phyloP scores from a whole-genome alignment of 2,113 vertebrate species.

The Gambusia affinis region DNA sequence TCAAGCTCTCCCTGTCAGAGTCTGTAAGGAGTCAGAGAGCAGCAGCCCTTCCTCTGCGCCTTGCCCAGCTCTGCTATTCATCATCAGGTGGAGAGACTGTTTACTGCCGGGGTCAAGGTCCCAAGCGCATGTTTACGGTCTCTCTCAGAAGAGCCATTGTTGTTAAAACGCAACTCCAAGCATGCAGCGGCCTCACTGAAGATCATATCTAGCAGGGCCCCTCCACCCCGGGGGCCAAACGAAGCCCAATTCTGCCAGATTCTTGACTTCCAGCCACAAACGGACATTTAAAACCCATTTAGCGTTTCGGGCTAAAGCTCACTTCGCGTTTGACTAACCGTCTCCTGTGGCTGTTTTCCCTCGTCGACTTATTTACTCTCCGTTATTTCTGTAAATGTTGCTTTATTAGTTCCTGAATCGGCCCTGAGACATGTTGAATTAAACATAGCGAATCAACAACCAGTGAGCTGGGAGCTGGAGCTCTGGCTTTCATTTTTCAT shows the following conservation, averaged over 20 bases:
- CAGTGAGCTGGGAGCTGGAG: slow-evolving; percentile 36
- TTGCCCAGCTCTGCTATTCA: slow-evolving; percentile 70
- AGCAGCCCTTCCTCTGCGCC: slow-evolving; percentile 7
- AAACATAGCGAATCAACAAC: slow-evolving; percentile 49
- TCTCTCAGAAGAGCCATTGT: slow-evolving; percentile 76
- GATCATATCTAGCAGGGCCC: slow-evolving; percentile 67
- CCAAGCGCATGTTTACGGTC: slow-evolving; percentile 77
- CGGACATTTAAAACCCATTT: slow-evolving; percentile 52
- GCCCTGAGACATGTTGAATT: slow-evolving; percentile 44
- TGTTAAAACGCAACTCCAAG: slow-evolving; percentile 68
- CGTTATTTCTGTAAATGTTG: slow-evolving; percentile 45
- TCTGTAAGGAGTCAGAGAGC: slow-evolving; percentile 15
- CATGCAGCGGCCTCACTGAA: slow-evolving; percentile 44
- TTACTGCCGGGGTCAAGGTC: slow-evolving; percentile 83
- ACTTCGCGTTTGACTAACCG: slow-evolving; percentile 33
- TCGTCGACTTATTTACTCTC: slow-evolving; percentile 13
- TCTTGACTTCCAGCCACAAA: slow-evolving; percentile 45
- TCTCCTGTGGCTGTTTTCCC: slow-evolving; percentile 26
- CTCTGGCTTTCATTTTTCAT: slow-evolving; percentile 65
- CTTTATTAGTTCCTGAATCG: slow-evolving; percentile 27
- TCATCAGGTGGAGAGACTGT: slow-evolving; percentile 77
- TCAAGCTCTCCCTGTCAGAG: not conserved
- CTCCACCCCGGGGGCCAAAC: slow-evolving; percentile 34
- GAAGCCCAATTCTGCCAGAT: slow-evolving; percentile 56
- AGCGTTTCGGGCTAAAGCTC: slow-evolving; percentile 32